Conservation (phyloP, 2,113 vertebrate species). For the Tichodroma muraria region DNA sequence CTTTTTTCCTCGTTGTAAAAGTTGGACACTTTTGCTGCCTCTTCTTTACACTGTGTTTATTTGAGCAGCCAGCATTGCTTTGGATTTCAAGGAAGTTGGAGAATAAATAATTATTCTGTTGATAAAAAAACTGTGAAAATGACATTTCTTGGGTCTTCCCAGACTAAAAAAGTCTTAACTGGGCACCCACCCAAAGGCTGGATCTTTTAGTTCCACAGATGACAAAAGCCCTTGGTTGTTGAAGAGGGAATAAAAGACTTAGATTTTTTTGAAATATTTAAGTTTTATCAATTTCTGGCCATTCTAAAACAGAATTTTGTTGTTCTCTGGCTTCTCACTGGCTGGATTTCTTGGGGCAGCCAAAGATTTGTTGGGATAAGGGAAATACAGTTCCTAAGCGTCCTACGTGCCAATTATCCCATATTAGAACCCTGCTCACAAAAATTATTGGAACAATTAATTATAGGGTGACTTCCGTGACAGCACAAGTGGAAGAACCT, state of each 20-base stretch:
- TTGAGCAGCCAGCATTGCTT: not conserved
- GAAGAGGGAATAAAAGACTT: not conserved
- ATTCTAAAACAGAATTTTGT: not conserved
- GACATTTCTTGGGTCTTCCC: not conserved
- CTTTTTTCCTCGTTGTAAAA: not conserved
- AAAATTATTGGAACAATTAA: not conserved
- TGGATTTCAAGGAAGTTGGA: not conserved
- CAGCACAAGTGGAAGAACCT: not conserved
- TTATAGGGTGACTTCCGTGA: not conserved
- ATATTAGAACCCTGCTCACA: not conserved
- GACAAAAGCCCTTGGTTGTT: not conserved
- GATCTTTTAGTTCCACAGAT: not conserved
- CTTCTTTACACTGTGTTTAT: not conserved
- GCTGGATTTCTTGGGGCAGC: not conserved
- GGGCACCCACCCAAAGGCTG: not conserved
- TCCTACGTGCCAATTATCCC: fast-evolving
- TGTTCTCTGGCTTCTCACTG: not conserved
- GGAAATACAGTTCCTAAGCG: not conserved
- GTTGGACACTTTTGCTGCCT: not conserved
- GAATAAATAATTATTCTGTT: not conserved
- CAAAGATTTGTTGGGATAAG: not conserved
- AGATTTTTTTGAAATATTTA: not conserved
- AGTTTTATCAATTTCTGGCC: not conserved
- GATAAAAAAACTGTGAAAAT: not conserved
- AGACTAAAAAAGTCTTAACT: not conserved